Evolutionary conservation across 2,888 invertebrate genomes (phyloP).

Genomic region (Venusia cambrica): DNA sequence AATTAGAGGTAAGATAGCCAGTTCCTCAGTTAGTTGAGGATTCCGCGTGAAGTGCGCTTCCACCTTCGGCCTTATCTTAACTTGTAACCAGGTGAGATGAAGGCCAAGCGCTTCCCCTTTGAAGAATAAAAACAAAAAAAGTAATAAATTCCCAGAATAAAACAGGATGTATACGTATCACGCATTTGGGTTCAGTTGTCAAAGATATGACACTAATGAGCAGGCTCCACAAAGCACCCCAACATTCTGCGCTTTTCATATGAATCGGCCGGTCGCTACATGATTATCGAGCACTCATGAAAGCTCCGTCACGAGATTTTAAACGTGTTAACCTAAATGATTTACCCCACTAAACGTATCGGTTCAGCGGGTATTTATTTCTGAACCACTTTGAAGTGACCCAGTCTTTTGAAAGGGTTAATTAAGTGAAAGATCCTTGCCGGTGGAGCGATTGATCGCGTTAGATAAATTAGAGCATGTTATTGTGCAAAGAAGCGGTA

Average conservation of each 20-base stretch:
- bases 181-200: too few relatives aligned
- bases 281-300: slow-evolving; percentile 13
- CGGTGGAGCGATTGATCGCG: slow-evolving; percentile 65
- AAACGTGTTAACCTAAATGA: slow-evolving; percentile 52
- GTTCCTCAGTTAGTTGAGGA: too few relatives aligned
- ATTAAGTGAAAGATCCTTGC: slow-evolving; percentile 74
- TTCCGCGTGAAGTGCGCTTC: too few relatives aligned
- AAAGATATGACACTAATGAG: too few relatives aligned
- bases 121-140: too few relatives aligned
- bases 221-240: too few relatives aligned
- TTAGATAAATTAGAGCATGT: slow-evolving; percentile 73
- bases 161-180: too few relatives aligned
- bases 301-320: slow-evolving; percentile 29
- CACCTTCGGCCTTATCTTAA: too few relatives aligned
- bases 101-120: too few relatives aligned
- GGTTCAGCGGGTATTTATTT: slow-evolving; percentile 60
- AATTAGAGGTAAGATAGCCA: too few relatives aligned
- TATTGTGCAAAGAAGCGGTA: slow-evolving; percentile 69
- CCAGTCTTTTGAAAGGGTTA: slow-evolving; percentile 68
- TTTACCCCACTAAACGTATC: slow-evolving; percentile 52
- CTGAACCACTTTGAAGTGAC: slow-evolving; percentile 67
- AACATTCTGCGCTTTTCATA: slow-evolving; percentile 10
- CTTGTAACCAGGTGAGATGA: too few relatives aligned
- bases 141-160: too few relatives aligned
- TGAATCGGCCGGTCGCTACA: slow-evolving; percentile 8